These are phyloP conservation scores for Caenorhabditis imperialis DNA, from an alignment of 2,888 invertebrate species.

Conservation along the genomic window DNA sequence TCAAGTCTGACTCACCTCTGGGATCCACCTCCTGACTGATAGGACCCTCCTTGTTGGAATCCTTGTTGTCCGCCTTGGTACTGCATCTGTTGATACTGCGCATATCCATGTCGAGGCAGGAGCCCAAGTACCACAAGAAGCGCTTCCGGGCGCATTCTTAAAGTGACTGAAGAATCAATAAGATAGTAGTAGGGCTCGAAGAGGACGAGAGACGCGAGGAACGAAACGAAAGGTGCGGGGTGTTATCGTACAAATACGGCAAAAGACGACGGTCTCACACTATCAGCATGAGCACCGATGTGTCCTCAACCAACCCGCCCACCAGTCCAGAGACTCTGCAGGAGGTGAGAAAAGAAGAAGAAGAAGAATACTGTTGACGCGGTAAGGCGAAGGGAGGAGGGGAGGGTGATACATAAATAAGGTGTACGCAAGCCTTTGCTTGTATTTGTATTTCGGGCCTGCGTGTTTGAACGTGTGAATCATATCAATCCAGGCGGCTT, in stretches of 20 bases:
- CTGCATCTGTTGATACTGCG: conserved; percentile 35
- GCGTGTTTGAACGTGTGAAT: conserved; percentile 50
- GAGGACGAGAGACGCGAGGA: conserved; percentile 25
- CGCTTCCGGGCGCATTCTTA: conserved; percentile 38
- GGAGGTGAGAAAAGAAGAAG: conserved; percentile 34
- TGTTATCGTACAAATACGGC: conserved; percentile 54
- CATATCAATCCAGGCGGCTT: conserved; percentile 26
- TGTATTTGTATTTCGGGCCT: conserved; percentile 50
- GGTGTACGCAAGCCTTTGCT: conserved; percentile 35
- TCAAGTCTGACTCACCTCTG: too few relatives aligned
- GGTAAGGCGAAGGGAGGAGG: neutral
- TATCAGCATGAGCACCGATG: conserved; percentile 34
- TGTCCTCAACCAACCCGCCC: conserved; percentile 46
- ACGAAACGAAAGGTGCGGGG: conserved; percentile 27
- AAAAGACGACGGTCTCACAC: conserved; percentile 43
- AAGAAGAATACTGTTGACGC: conserved; percentile 29
- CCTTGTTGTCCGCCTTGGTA: conserved; percentile 40
- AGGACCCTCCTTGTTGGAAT: conserved; percentile 34
- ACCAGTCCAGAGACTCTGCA: conserved; percentile 34
- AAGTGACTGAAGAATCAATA: conserved; percentile 8
- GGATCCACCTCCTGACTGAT: conserved; percentile 27
- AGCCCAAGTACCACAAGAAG: conserved; percentile 34
- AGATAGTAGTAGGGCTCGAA: conserved; percentile 12
- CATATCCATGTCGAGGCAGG: conserved; percentile 6
- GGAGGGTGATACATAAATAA: conserved; percentile 49